Base-by-base conservation (phyloP, 2,888 invertebrate species). In the Flexamia atlantica region DNA sequence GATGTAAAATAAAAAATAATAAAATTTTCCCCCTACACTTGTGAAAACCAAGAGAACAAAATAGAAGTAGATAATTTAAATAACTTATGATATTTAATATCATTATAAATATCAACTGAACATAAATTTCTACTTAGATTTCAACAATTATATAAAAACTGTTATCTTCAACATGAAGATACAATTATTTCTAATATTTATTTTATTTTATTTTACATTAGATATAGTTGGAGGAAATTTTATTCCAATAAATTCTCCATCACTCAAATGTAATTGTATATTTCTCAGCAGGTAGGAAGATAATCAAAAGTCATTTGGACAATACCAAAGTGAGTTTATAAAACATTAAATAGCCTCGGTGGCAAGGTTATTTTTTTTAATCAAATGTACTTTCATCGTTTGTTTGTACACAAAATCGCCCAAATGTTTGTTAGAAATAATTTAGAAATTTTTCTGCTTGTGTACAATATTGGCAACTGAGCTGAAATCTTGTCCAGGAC, bases 391-490 rank as follows among this genome's bases (percentile, higher is more conserved):
- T 14, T 9, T 46, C 14, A 14, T 46, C 12, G 12, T 3, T 46
- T 17, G 46, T 17, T 17, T 3, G 14, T 12, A 14, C 14, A 17
- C 36, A 36, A 46, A 14, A 10, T 46, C 17, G 46, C 17, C 46
- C 46, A 46, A 14, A 46, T 46, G 4, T 17, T 53, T 23, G 46
- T 46, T 46, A 12, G 17, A 46, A 46, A 46, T 20, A 20, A 12
- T 64, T 28, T 64, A 30, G 2, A 64, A 64, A 64, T 17, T 28
- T n/a, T 1, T 14, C 64, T 64, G 28, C 14, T 28, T 64, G 30
- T 64, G 64, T 64, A 64, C 64, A 64, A 64, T 30, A 64, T 64
- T 64, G 30, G 30, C 64, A 64, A 40, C 20, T 72, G 72, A 42
- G 72, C 72, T 9, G n/a, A 28, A 14, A 20, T 40, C n/a, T 68